These are phyloP conservation scores for Clistopyga incitator DNA, from an alignment of 2,888 invertebrate genomes.

Conservation along the genomic window DNA sequence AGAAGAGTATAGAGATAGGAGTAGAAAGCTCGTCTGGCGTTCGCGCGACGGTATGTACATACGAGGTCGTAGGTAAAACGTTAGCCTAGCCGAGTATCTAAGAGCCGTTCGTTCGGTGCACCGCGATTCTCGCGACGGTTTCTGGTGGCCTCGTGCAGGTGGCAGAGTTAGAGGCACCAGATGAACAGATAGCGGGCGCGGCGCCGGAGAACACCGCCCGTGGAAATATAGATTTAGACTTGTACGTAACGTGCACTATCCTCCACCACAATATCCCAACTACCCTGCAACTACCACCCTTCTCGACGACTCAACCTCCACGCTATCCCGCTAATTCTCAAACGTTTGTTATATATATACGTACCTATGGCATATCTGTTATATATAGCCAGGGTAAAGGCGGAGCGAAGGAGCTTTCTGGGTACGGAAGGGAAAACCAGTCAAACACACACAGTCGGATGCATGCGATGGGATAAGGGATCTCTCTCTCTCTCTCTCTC, in stretches of 20 bases:
- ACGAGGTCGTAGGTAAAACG: slow-evolving; percentile 45
- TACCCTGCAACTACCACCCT: slow-evolving; percentile 59
- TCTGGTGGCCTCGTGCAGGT: slow-evolving; percentile 39
- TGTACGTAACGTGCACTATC: slow-evolving; percentile 60
- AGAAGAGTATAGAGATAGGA: slow-evolving; percentile 8
- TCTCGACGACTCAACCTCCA: slow-evolving; percentile 45
- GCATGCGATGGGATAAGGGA: slow-evolving; percentile 68
- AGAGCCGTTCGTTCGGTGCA: slow-evolving; percentile 50
- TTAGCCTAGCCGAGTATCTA: slow-evolving; percentile 3
- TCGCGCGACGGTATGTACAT: slow-evolving; percentile 41
- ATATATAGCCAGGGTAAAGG: slow-evolving; percentile 5
- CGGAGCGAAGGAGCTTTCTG: slow-evolving; percentile 35
- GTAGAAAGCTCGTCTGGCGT: slow-evolving; percentile 53
- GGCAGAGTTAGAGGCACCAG: slow-evolving; percentile 74
- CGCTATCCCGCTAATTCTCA: slow-evolving; percentile 62
- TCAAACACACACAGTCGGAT: slow-evolving; percentile 71
- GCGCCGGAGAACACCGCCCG: slow-evolving; percentile 61
- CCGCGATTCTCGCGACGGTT: slow-evolving; percentile 71
- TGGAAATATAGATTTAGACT: slow-evolving; percentile 83
- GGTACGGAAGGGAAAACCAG: slow-evolving; percentile 53
- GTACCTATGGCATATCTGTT: slow-evolving; percentile 14
- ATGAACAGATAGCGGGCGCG: slow-evolving; percentile 82
- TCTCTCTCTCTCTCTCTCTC: too few relatives aligned
- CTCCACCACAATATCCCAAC: slow-evolving; percentile 59
- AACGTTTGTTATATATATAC: slow-evolving; percentile 56